Percentiles rank a stretch among this genome's conserved stretches.
Conservation (phyloP, 2,113 vertebrate species). For the Lutjanus erythropterus region DNA sequence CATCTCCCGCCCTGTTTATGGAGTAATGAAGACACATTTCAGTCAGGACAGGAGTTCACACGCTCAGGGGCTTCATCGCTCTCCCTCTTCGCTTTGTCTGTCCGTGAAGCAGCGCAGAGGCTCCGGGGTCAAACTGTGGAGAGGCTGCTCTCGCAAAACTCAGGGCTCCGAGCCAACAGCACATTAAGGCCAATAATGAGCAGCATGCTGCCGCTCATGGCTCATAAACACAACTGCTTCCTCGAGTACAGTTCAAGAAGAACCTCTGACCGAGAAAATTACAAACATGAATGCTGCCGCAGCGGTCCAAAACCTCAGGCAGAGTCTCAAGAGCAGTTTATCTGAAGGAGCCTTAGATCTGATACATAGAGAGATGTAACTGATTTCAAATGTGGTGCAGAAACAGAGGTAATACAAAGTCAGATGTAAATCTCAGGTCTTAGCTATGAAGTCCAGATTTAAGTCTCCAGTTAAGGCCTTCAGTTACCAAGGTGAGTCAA, state of each 20-base stretch:
- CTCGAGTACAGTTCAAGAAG: not conserved
- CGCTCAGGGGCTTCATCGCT: constrained; percentile 3
- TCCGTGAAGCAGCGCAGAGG: not conserved
- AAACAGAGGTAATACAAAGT: not conserved
- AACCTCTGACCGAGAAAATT: not conserved
- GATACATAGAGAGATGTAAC: not conserved
- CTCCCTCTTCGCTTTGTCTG: not conserved
- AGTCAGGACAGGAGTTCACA: not conserved
- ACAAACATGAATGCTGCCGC: not conserved
- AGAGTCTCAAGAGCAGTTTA: not conserved
- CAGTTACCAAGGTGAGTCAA: too few relatives aligned
- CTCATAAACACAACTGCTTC: constrained; percentile 2
- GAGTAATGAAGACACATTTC: constrained; percentile 29
- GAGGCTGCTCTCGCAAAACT: not conserved
- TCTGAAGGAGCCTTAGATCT: not conserved
- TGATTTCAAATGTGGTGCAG: not conserved
- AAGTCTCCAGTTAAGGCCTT: not conserved
- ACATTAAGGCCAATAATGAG: constrained; percentile 21
- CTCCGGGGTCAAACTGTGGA: constrained; percentile 30
- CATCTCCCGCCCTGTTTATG: constrained; percentile 13
- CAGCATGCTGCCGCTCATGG: not conserved
- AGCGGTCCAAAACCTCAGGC: not conserved
- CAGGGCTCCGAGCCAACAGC: constrained; percentile 11
- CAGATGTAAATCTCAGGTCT: not conserved
- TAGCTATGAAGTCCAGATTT: not conserved